Evolutionary conservation across 1,140 invertebrate species (phyloP).

Genomic region (Drosophila obscura): DNA sequence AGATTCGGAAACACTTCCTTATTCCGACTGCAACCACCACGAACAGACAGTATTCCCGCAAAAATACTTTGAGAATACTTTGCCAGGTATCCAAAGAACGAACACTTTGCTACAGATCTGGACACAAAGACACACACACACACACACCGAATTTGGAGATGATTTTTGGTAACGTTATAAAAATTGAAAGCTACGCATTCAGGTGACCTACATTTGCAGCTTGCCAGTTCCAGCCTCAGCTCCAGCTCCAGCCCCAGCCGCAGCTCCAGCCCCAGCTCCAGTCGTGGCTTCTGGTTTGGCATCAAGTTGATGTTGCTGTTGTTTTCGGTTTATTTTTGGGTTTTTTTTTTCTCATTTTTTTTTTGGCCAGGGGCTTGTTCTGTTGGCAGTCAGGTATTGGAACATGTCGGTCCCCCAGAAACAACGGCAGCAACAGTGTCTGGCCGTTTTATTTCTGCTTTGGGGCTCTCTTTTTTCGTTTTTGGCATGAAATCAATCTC

Average conservation of each 20-base stretch:
- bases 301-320: constrained; percentile 19
- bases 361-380: constrained; percentile 13
- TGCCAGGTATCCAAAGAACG: no score
- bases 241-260: neutral
- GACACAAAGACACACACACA: constrained; percentile 4
- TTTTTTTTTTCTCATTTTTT: constrained; percentile 1
- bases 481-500: constrained; percentile 71
- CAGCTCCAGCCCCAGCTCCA: constrained; percentile 8
- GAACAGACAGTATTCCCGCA: no score
- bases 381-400: neutral
- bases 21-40: no score
- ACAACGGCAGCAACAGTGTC: constrained; percentile 21
- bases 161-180: constrained; percentile 72
- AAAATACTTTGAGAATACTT: no score
- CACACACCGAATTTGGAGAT: constrained; percentile 15
- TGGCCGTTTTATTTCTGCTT: constrained; percentile 9
- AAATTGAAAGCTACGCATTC: constrained; percentile 77
- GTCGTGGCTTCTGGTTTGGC: constrained; percentile 17
- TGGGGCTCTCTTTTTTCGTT: constrained; percentile 20
- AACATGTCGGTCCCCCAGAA: constrained; percentile 16
- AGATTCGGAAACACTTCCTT: no score
- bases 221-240: constrained; percentile 15
- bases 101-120: neutral
- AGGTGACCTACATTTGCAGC: constrained; percentile 71
- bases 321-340: constrained; percentile 18